A percentile compares a stretch with the other conserved stretches of the same genome.
Conservation (phyloP, 2,888 invertebrate genomes). For the Acrobasis suavella region DNA sequence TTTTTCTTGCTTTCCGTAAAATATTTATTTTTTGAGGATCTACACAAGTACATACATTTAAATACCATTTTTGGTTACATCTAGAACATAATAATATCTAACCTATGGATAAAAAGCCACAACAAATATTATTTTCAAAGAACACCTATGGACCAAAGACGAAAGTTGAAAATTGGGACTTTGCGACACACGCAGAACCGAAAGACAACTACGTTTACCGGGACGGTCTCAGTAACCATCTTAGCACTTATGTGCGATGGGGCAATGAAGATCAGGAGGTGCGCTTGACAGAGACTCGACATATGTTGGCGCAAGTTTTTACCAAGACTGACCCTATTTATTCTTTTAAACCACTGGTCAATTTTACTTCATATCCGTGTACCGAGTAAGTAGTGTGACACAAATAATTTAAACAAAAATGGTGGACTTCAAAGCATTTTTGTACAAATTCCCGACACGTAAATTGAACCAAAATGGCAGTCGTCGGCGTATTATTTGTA, state of each 20-base stretch:
- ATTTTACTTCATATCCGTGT: conserved; percentile 75
- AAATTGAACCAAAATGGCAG: too few relatives aligned
- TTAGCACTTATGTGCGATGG: conserved; percentile 74
- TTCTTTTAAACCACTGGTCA: conserved; percentile 70
- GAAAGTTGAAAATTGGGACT: conserved; percentile 77
- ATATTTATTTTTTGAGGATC: not conserved
- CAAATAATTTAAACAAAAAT: too few relatives aligned
- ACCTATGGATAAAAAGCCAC: conserved; percentile 70
- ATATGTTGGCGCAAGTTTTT: conserved; percentile 72
- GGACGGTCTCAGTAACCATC: conserved; percentile 66
- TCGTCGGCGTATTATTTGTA: too few relatives aligned
- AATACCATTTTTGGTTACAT: not conserved
- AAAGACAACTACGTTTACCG: conserved; percentile 78
- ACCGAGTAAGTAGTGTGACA: conserved; percentile 63
- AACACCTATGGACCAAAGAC: conserved; percentile 62
- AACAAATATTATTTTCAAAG: conserved; percentile 72
- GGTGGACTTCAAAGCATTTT: too few relatives aligned
- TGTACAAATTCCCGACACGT: too few relatives aligned
- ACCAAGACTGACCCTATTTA: conserved; percentile 67
- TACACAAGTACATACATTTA: not conserved
- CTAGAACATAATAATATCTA: conserved; percentile 30
- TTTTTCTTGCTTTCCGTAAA: not conserved
- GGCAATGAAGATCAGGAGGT: conserved; percentile 65
- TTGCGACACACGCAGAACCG: conserved; percentile 59
- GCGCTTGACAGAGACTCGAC: conserved; percentile 68